A percentile compares a stretch with the other conserved stretches of the same genome.
phyloP scores from a whole-genome alignment of 2,797 vertebrate species.

The Intellagama lesueurii region DNA sequence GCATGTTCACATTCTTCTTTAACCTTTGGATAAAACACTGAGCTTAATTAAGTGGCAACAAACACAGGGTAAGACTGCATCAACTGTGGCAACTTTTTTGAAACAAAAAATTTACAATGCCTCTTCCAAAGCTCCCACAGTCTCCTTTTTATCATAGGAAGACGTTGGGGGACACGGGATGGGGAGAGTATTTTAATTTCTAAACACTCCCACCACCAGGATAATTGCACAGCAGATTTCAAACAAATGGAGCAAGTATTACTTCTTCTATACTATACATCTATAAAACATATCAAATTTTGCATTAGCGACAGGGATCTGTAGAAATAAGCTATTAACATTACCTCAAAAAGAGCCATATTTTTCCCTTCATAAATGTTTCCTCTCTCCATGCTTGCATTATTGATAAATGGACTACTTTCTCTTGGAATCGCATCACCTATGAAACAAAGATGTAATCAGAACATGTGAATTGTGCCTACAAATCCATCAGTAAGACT shows the following conservation, averaged over 20 bases:
- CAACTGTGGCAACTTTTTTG: no score
- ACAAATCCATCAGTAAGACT: not conserved
- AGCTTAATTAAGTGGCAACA: not conserved
- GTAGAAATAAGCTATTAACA: not conserved
- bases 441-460: conserved; percentile 58
- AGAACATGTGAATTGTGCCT: not conserved
- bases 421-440: conserved; percentile 90
- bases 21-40: not conserved
- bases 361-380: conserved; percentile 92
- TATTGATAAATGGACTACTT: conserved; percentile 91
- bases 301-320: not conserved
- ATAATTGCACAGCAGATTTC: not conserved
- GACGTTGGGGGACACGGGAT: no score
- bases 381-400: conserved; percentile 81
- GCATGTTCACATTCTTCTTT: not conserved
- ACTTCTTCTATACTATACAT: not conserved
- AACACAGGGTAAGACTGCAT: not conserved
- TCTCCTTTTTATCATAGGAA: no score
- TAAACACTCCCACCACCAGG: no score
- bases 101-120: no score
- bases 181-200: no score
- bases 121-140: no score
- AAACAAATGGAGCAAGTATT: conserved; percentile 6
- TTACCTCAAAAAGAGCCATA: conserved; percentile 96
- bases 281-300: not conserved